Evolutionary conservation across 1,140 invertebrate genomes (phyloP).

Genomic region (Saccostrea cuccullata): DNA sequence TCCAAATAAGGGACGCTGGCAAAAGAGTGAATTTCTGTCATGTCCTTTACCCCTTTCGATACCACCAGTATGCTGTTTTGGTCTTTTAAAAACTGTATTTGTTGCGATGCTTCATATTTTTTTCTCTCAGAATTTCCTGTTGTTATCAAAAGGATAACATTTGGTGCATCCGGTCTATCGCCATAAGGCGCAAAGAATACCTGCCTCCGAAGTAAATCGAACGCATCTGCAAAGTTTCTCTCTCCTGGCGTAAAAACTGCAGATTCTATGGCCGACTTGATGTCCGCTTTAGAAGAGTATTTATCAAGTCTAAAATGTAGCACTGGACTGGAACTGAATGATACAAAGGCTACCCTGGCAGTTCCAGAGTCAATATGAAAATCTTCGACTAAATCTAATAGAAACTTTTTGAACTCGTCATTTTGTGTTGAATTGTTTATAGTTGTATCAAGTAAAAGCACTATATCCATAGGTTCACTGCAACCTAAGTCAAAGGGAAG

Average conservation of each 20-base stretch:
- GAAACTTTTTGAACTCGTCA: constrained; percentile 39
- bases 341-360: constrained; percentile 46
- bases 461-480: constrained; percentile 57
- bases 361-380: constrained; percentile 51
- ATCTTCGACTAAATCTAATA: constrained; percentile 46
- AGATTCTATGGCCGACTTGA: constrained; percentile 43
- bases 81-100: constrained; percentile 57
- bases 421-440: constrained; percentile 45
- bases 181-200: constrained; percentile 55
- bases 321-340: constrained; percentile 47
- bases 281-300: background rate
- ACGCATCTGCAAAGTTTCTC: constrained; percentile 54
- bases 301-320: constrained; percentile 51
- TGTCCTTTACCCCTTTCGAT: constrained; percentile 52
- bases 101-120: constrained; percentile 50
- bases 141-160: constrained; percentile 58
- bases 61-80: constrained; percentile 60
- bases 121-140: constrained; percentile 61
- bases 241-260: constrained; percentile 39
- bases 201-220: constrained; percentile 37
- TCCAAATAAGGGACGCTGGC: constrained; percentile 62
- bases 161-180: constrained; percentile 53
- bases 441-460: constrained; percentile 57
- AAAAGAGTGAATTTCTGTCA: constrained; percentile 62
- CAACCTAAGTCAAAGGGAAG: constrained; percentile 50